Percentiles rank a stretch among this genome's conserved stretches.
phyloP scores from a whole-genome alignment of 2,888 invertebrate species.

The Drosophila leonis region DNA sequence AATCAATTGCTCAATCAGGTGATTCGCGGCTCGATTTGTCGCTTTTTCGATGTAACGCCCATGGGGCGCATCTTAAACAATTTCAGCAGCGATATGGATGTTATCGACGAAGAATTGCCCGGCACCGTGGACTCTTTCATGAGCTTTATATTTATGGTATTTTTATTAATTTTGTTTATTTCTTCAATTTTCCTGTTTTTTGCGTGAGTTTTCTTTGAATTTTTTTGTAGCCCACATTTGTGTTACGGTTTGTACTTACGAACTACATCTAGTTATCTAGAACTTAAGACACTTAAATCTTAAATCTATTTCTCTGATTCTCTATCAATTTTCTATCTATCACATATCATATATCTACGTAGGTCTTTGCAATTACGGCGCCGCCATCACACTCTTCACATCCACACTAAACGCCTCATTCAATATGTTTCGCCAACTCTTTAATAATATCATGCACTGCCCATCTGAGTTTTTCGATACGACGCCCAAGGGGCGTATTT shows the following conservation, averaged over 20 bases:
- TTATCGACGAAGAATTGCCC: conserved; percentile 88
- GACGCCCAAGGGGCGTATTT: conserved; percentile 88
- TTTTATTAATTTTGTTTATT: conserved; percentile 29
- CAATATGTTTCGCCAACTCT: conserved; percentile 83
- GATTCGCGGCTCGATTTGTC: conserved; percentile 88
- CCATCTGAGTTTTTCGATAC: conserved; percentile 88
- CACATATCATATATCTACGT: conserved; percentile 22
- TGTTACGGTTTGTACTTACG: conserved; percentile 70
- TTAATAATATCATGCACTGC: conserved; percentile 86
- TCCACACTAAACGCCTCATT: conserved; percentile 81
- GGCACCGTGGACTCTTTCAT: conserved; percentile 86
- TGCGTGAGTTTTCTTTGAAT: conserved; percentile 27
- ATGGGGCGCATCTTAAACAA: conserved; percentile 89
- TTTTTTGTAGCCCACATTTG: conserved; percentile 43
- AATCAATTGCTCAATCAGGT: conserved; percentile 87
- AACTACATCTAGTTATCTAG: conserved; percentile 25
- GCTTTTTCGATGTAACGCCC: conserved; percentile 90
- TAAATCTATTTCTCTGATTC: conserved; percentile 20
- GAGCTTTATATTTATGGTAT: conserved; percentile 85
- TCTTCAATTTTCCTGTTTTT: conserved; percentile 16
- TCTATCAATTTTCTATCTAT: conserved; percentile 8
- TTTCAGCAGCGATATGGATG: conserved; percentile 89
- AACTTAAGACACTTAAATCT: conserved; percentile 36
- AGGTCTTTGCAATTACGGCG: conserved; percentile 83
- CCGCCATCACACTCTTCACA: conserved; percentile 81